These are phyloP conservation scores for Coluber constrictor DNA, from an alignment of 2,797 vertebrate species.

Conservation along the genomic window DNA sequence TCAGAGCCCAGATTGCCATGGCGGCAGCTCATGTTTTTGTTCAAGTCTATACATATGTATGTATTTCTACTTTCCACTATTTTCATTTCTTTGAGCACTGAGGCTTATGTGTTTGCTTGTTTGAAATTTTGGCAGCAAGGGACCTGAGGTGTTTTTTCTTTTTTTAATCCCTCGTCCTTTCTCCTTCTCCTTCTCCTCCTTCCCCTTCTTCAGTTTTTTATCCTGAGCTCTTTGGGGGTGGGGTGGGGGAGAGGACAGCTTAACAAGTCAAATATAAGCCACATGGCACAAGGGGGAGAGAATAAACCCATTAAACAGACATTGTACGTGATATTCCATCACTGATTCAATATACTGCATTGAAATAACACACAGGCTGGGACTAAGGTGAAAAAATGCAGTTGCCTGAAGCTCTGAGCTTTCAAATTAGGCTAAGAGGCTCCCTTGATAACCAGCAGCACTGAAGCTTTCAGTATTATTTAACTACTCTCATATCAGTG, in stretches of 20 bases:
- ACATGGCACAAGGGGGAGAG: constrained; percentile 40
- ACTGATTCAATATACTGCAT: constrained; percentile 68
- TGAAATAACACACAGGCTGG: constrained; percentile 58
- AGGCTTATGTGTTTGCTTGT: constrained; percentile 56
- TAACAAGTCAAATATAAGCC: constrained; percentile 78
- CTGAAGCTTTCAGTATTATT: constrained; percentile 68
- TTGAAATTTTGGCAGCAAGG: constrained; percentile 63
- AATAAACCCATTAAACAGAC: constrained; percentile 51
- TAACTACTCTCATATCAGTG: constrained; percentile 50
- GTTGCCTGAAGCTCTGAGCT: constrained; percentile 71
- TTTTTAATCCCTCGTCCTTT: background rate
- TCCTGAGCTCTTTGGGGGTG: constrained; percentile 56
- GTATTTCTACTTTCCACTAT: constrained; percentile 55
- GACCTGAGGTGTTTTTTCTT: constrained; percentile 46
- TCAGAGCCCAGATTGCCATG: constrained; percentile 58
- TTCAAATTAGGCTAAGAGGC: constrained; percentile 75
- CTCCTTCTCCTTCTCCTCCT: constrained; percentile 36
- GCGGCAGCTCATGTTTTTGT: constrained; percentile 65
- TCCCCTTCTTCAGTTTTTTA: constrained; percentile 52
- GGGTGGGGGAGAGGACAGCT: constrained; percentile 39
- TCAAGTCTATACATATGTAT: constrained; percentile 60
- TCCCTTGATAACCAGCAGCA: constrained; percentile 70
- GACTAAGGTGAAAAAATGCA: constrained; percentile 53
- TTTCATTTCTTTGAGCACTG: constrained; percentile 56
- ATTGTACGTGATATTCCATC: constrained; percentile 50